phyloP scores from a whole-genome alignment of 2,797 vertebrate genomes.

The Sebastes kiyomatsui region DNA sequence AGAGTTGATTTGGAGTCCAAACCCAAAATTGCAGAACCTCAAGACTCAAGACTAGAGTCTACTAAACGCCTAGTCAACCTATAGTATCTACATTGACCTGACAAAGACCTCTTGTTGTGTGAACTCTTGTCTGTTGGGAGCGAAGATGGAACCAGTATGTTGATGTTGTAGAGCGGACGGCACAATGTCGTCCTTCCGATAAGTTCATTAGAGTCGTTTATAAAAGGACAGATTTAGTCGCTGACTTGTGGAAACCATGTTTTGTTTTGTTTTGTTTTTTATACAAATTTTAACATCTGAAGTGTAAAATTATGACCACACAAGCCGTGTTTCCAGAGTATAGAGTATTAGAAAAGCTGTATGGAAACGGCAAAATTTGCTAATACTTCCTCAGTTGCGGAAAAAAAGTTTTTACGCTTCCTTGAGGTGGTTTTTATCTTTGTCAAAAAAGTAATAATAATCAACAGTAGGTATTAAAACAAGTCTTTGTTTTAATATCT shows the following conservation, averaged over 20 bases:
- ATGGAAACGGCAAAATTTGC: no score
- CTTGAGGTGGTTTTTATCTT: no score
- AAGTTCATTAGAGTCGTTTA: neutral
- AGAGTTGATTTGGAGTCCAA: neutral
- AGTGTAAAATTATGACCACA: neutral
- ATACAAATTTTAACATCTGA: neutral
- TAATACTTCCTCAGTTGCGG: no score
- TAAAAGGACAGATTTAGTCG: neutral
- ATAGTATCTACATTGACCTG: neutral
- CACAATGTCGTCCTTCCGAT: neutral
- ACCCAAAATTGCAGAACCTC: neutral
- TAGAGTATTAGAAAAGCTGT: no score
- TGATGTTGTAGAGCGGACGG: neutral
- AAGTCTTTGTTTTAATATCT: no score
- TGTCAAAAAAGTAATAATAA: no score
- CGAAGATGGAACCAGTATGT: neutral
- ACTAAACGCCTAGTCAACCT: neutral
- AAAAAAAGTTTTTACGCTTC: no score
- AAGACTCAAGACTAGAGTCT: neutral
- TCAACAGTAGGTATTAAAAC: no score
- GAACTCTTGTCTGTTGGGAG: neutral
- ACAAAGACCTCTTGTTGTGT: neutral
- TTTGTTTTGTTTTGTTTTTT: neutral
- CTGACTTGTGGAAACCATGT: neutral
- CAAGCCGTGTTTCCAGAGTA: no score